Evolutionary conservation across 2,888 invertebrate genomes (phyloP).

Genomic region (Nomada hirtipes): DNA sequence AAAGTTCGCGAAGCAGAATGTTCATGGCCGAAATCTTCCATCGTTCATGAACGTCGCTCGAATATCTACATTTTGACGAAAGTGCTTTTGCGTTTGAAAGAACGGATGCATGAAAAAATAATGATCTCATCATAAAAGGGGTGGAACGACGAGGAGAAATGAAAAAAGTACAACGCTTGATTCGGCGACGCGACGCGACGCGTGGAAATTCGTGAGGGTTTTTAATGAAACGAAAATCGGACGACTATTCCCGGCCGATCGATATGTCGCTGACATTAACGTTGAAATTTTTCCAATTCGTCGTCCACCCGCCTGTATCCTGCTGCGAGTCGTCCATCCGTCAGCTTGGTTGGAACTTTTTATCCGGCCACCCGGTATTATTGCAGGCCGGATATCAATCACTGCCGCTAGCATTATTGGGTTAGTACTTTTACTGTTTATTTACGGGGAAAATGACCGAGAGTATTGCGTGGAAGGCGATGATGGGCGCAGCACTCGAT

Average conservation of each 20-base stretch:
- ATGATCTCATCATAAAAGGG: slow-evolving; percentile 46
- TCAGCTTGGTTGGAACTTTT: slow-evolving; percentile 60
- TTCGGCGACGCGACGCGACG: slow-evolving; percentile 7
- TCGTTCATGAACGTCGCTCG: background rate
- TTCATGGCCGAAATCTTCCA: slow-evolving; percentile 6
- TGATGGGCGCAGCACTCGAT: background rate
- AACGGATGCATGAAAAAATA: slow-evolving; percentile 62
- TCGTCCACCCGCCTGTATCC: slow-evolving; percentile 42
- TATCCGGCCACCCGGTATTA: slow-evolving; percentile 65
- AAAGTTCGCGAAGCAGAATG: background rate
- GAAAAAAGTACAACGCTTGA: slow-evolving; percentile 14
- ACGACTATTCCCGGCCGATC: slow-evolving; percentile 64
- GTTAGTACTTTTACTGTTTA: slow-evolving; percentile 71
- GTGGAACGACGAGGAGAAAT: slow-evolving; percentile 8
- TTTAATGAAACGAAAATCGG: slow-evolving; percentile 73
- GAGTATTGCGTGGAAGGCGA: slow-evolving; percentile 11
- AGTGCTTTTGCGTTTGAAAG: slow-evolving; percentile 48
- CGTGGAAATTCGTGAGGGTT: slow-evolving; percentile 43
- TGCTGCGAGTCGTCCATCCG: slow-evolving; percentile 46
- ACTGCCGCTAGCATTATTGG: slow-evolving; percentile 74
- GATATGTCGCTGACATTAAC: slow-evolving; percentile 71
- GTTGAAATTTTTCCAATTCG: slow-evolving; percentile 60
- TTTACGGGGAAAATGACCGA: slow-evolving; percentile 47
- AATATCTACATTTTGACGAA: slow-evolving; percentile 18
- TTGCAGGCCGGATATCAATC: slow-evolving; percentile 73